These are phyloP conservation scores for Octodonta nipae DNA, from an alignment of 2,888 invertebrate species.

Conservation along the genomic window DNA sequence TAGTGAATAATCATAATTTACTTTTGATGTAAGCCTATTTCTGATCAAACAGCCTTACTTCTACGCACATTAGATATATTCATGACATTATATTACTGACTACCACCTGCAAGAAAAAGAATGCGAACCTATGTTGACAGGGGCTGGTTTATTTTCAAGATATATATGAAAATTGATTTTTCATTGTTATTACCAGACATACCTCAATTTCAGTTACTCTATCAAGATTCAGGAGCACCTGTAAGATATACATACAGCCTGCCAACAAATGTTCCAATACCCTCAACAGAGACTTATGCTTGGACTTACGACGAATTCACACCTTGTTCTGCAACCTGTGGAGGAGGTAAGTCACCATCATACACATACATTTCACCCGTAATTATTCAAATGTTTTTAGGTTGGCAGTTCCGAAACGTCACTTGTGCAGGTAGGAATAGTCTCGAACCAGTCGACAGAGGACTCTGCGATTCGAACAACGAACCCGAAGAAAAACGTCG, in stretches of 20 bases:
- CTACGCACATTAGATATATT: no score
- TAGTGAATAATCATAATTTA: no score
- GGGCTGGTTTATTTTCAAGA: no score
- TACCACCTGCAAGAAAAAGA: no score
- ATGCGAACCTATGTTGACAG: no score
- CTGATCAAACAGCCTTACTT: no score
- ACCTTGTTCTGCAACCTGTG: slow-evolving; percentile 75
- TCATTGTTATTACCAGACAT: no score
- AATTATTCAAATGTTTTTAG: slow-evolving; percentile 31
- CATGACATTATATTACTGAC: no score
- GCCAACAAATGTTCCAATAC: slow-evolving; percentile 54
- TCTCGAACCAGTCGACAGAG: slow-evolving; percentile 55
- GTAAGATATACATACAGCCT: slow-evolving; percentile 83
- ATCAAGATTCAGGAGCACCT: slow-evolving; percentile 72
- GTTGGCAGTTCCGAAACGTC: slow-evolving; percentile 62
- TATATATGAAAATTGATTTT: no score
- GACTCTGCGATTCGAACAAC: slow-evolving; percentile 63
- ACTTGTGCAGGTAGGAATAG: slow-evolving; percentile 66
- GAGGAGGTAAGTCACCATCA: slow-evolving; percentile 70
- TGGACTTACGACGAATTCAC: slow-evolving; percentile 73
- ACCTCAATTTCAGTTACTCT: slow-evolving; percentile 58
- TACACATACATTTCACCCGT: no score
- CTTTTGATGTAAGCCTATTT: no score
- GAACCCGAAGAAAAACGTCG: slow-evolving; percentile 57
- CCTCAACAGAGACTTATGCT: slow-evolving; percentile 58